phyloP scores from a whole-genome alignment of 2,888 invertebrate genomes.

The Eristalis tenax region DNA sequence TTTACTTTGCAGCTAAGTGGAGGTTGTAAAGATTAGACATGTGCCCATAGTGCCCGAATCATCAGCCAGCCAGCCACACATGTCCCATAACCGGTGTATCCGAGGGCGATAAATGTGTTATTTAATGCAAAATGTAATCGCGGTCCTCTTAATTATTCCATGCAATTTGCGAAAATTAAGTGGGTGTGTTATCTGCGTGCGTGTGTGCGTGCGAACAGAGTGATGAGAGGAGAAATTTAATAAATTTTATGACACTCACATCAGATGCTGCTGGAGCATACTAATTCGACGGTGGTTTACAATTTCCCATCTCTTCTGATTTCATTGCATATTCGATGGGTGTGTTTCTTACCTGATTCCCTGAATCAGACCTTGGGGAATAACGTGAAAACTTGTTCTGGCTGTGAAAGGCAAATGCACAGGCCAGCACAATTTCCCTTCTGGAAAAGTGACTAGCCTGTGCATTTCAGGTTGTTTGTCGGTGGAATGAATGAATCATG shows the following conservation, averaged over 20 bases:
- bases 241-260: neutral
- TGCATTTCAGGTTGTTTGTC: neutral
- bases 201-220: too few relatives aligned
- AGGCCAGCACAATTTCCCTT: neutral
- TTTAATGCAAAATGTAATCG: neutral
- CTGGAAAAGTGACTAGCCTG: neutral
- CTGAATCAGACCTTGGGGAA: neutral
- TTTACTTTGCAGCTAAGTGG: neutral
- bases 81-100: neutral
- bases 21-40: neutral
- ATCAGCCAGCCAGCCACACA: too few relatives aligned
- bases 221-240: neutral
- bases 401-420: neutral
- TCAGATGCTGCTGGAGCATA: neutral
- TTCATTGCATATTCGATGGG: neutral
- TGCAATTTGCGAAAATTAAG: neutral
- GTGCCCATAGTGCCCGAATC: neutral
- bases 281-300: neutral
- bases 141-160: too few relatives aligned
- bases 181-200: neutral
- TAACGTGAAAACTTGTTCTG: neutral
- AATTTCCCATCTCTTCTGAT: neutral
- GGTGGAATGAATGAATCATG: neutral
- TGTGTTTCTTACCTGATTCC: neutral
- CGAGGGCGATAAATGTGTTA: neutral